Conservation (phyloP, 2,797 vertebrate species). For the Anguilla obscura region DNA sequence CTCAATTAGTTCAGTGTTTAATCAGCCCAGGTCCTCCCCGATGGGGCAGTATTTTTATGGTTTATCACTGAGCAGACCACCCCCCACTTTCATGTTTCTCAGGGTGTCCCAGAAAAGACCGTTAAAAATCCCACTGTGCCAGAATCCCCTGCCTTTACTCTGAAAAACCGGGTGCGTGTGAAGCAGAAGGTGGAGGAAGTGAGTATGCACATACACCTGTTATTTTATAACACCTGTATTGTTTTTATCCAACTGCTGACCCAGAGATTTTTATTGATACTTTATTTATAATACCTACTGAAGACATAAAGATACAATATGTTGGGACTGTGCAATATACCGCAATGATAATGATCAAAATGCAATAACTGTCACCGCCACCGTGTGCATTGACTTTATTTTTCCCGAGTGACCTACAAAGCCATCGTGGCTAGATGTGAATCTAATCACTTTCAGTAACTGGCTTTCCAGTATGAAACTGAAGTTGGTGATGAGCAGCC, state of each 20-base stretch:
- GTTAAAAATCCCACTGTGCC: constrained; percentile 77
- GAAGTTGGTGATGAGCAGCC: not conserved
- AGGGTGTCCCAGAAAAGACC: constrained; percentile 93
- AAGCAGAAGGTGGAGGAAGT: constrained; percentile 74
- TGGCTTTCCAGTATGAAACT: not conserved
- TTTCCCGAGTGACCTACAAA: too few relatives aligned
- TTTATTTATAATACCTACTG: too few relatives aligned
- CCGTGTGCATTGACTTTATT: too few relatives aligned
- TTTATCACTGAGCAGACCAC: not conserved
- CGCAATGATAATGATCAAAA: too few relatives aligned
- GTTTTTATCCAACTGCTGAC: not conserved
- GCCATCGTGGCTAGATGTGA: too few relatives aligned
- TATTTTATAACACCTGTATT: not conserved
- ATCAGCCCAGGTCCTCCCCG: too few relatives aligned
- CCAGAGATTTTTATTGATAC: not conserved
- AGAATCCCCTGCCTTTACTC: constrained; percentile 85
- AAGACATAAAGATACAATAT: too few relatives aligned
- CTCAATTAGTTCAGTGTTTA: too few relatives aligned
- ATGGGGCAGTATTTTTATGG: not conserved
- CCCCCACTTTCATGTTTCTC: not conserved
- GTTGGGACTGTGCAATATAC: too few relatives aligned
- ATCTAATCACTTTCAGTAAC: not conserved
- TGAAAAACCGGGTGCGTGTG: constrained; percentile 77
- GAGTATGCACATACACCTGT: constrained; percentile 26
- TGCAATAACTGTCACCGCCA: too few relatives aligned